These are phyloP conservation scores for Mimas tiliae DNA, from an alignment of 2,888 invertebrate genomes.

Conservation along the genomic window DNA sequence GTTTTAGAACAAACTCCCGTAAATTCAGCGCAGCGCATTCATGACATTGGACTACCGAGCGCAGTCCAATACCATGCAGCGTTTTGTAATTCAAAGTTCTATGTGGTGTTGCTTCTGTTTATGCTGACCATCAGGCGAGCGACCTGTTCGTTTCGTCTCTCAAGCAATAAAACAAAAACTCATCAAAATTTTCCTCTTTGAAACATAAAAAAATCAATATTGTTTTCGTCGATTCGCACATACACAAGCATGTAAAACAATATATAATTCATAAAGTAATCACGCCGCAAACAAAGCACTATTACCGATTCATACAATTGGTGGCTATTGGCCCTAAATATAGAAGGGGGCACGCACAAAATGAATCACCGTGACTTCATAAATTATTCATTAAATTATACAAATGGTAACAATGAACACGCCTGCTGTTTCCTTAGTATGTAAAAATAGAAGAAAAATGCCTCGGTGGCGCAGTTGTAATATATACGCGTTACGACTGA, in stretches of 20 bases:
- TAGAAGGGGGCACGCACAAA: background rate
- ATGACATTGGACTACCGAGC: too few relatives aligned
- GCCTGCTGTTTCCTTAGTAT: background rate
- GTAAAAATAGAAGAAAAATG: background rate
- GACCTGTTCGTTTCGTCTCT: too few relatives aligned
- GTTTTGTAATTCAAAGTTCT: too few relatives aligned
- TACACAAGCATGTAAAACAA: background rate
- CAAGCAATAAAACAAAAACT: too few relatives aligned
- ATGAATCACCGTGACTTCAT: conserved; percentile 13
- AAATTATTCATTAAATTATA: conserved; percentile 22
- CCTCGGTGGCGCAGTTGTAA: too few relatives aligned
- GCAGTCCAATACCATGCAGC: too few relatives aligned
- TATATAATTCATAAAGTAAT: conserved; percentile 14
- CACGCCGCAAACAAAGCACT: background rate
- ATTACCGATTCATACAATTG: conserved; percentile 19
- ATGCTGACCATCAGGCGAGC: too few relatives aligned
- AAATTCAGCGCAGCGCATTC: too few relatives aligned
- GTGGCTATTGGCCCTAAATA: conserved; percentile 18
- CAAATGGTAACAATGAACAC: conserved; percentile 9
- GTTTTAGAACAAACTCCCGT: too few relatives aligned
- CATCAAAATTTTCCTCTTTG: background rate
- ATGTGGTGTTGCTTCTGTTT: too few relatives aligned
- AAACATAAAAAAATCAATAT: background rate
- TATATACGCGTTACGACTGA: too few relatives aligned
- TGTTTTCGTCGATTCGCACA: background rate